phyloP scores from a whole-genome alignment of 2,888 invertebrate species.

The Drosophila sordidula region DNA sequence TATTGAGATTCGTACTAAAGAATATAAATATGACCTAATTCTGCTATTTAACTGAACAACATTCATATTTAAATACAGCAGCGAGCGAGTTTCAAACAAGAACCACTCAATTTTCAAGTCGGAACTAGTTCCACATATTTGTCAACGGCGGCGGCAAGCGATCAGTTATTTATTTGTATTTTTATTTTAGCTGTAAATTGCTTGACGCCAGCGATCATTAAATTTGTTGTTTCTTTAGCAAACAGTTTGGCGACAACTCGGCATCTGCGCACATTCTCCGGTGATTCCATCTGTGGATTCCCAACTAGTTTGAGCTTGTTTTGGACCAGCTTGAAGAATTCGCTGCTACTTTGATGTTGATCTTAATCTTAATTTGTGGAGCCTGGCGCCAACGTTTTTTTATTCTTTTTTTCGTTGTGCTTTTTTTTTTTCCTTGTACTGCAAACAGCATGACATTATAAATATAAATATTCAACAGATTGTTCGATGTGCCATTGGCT shows the following conservation, averaged over 20 bases:
- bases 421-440: constrained; percentile 17
- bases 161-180: constrained; percentile 63
- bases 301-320: constrained; percentile 42
- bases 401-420: constrained; percentile 15
- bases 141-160: constrained; percentile 43
- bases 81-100: neutral
- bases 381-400: constrained; percentile 70
- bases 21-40: too few species aligned
- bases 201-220: constrained; percentile 74
- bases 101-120: neutral
- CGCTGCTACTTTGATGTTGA: constrained; percentile 64
- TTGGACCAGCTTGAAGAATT: constrained; percentile 50
- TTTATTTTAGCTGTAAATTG: constrained; percentile 71
- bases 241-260: constrained; percentile 27
- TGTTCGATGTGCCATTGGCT: constrained; percentile 43
- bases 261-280: constrained; percentile 42
- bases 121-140: constrained; percentile 59
- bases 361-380: constrained; percentile 74
- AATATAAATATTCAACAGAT: constrained; percentile 55
- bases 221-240: constrained; percentile 17
- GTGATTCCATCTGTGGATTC: constrained; percentile 14
- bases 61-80: too few species aligned
- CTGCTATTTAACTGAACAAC: too few species aligned
- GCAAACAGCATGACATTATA: constrained; percentile 56
- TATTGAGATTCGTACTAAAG: too few species aligned